Base-by-base conservation (phyloP, 2,113 vertebrate genomes). In the Shinisaurus crocodilurus region DNA sequence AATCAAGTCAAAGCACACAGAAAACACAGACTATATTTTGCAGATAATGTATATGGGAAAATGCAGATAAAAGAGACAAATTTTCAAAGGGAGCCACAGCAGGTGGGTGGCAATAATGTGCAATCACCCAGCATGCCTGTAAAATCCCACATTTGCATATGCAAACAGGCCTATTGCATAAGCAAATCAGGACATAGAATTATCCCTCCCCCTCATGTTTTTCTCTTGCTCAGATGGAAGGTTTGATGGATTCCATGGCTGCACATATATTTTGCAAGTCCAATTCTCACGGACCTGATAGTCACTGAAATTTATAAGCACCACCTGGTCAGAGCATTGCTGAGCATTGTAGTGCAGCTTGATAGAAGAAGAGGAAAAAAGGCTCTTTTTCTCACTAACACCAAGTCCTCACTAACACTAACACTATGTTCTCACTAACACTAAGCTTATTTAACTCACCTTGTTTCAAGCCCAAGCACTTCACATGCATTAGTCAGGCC, bases 111-210 rank as follows among this genome's bases (percentile, higher is more conserved):
- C 23, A 69, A 83, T 69, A 57, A 69, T 89, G 70, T 83, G 84
- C 84, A 89, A 57, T 89, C 88, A 86, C 32, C 37, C 48, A 87
- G 20, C 77, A 45, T 77, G 88, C 45, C 80, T 82, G 57, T 82
- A 87, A 76, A 82, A 89, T 69, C 57, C 57, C 43, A 37, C 27
- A 85, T 85, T 85, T 88, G 45, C 88, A 82, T 82, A 82, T 75
- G 57, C 69, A 77, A 83, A 91, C 63, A 79, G 80, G 86, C 10
- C 27, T 50, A 45, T 82, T 25, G 60, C 63, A 77, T 83, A 67
- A 69, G 90, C 80, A 91, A 77, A 88, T 69, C 60, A 25, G 70
- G 43, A 67, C 65, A n/a, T n/a, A 85, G 37, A 72, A 69, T 88
- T 63, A 54, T 67, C 63, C 69, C 13, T 50, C 63, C 5, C 80